These are phyloP conservation scores for Urosaurus nigricauda DNA, from an alignment of 2,797 vertebrate species.

Conservation along the genomic window DNA sequence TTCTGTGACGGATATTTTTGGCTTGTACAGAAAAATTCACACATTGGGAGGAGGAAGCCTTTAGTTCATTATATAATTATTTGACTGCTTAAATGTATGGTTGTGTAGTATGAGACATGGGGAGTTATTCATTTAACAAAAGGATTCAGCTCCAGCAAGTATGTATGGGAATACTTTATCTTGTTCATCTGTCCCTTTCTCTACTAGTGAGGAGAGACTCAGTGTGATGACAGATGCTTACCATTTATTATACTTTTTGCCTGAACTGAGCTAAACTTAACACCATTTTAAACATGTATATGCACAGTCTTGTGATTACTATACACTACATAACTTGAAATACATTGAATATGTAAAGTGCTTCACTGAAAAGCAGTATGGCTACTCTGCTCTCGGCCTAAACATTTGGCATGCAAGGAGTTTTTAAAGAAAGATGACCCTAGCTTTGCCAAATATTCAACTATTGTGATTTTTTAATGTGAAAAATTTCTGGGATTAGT, in stretches of 20 bases:
- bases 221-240: not conserved
- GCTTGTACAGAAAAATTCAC: constrained; percentile 56
- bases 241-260: not conserved
- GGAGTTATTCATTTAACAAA: constrained; percentile 54
- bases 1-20: constrained; percentile 52
- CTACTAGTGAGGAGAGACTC: not conserved
- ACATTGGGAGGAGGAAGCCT: constrained; percentile 49
- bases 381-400: too few species aligned
- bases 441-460: too few species aligned
- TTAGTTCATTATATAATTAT: constrained; percentile 54
- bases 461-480: not conserved
- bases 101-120: constrained; percentile 31
- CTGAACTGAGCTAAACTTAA: constrained; percentile 17
- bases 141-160: not conserved
- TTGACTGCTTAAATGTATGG: constrained; percentile 51
- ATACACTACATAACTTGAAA: not conserved
- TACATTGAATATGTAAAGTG: not conserved
- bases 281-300: not conserved
- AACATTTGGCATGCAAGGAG: not conserved
- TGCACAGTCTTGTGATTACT: not conserved
- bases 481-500: not conserved
- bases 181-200: not conserved
- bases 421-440: not conserved
- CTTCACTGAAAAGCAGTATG: not conserved
- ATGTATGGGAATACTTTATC: not conserved